Evolutionary conservation across 2,797 vertebrate genomes (phyloP), one percentile per base, ranked within the genome.

Genomic region (Allobates femoralis): DNA sequence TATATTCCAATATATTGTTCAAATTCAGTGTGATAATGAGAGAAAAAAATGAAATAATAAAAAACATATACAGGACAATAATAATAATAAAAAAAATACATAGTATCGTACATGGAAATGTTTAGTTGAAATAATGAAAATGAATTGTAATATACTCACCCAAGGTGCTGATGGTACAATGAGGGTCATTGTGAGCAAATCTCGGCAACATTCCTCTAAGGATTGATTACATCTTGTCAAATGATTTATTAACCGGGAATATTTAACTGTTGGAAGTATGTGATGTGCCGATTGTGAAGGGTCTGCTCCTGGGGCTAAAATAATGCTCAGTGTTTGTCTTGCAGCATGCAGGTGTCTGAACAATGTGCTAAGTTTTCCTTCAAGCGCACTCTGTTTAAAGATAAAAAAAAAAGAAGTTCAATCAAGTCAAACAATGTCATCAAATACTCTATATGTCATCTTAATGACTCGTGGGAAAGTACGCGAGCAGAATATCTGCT

Each of bases 321-420:
- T 86, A 88, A 92, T 88, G 88, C 88, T 90, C 85, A 92, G 85
- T 86, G 90, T 93, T 90, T 94, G 88, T 92, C 90, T 94, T 84
- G 92, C 90, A 87, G 89, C 86, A 21, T 93, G 86, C 90, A 94
- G 90, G 89, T 94, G 93, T 94, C 93, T 92, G 81, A 92, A 92
- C 89, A 92, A 90, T 88, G 91, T 91, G 90, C 87, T 91, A 58
- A 90, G 88, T 90, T 92, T 91, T 88, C 89, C 92, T 89, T 92
- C 92, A 79, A 91, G 89, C 85, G 89, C 86, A 83, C 84, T 93
- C 90, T 91, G 90, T 81, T 87, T 91, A 92, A 89, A 90, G 73
- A 23, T 73, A 60, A 15, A 56, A 69, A 23, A 83, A 60, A 15
- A 56, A 69, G 23, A 71, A 1, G 34, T 34, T 41, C 15, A 83